Evolutionary conservation across 2,113 vertebrate species (phyloP), one percentile per base, ranked within the genome.

Genomic region (Phyllopteryx taeniolatus): DNA sequence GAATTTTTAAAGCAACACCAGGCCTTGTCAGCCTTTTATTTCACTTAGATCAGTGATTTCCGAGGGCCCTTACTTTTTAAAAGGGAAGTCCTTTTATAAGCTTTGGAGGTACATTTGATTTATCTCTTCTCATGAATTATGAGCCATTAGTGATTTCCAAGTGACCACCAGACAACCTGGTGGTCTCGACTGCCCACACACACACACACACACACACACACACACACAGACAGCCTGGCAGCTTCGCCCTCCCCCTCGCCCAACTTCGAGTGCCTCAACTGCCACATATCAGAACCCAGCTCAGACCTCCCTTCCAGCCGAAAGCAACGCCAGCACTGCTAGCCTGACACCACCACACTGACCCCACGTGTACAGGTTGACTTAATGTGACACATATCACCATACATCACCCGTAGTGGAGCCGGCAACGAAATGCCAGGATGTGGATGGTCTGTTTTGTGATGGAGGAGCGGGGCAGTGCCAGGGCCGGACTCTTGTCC

Each of bases 361-460:
- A 35, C 59, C 85, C 75, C 78, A 82, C 86, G 71, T 76, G 85
- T 56, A 83, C 86, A 89, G 81, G 88, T 86, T 87, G 87, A 87
- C 79, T 80, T 86, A 87, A 86, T 83, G 83, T 87, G 85, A 88
- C 83, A 91, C 90, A 91, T 90, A 93, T 93, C 91, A 90, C 79
- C 87, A 79, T 85, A 81, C 85, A 60, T 84, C 80, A 85, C 83
- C n/a, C 2, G 42, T 19, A 63, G 78, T 56, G 53, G 83, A 67
- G 79, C 33, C 66, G 86, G 84, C 79, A 83, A 73, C 80, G 81
- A 83, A 79, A 67, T 8, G 83, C 78, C 68, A 33, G 81, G 82
- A 75, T 70, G 14, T 17, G 22, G 27, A 62, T 70, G 62, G 76
- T 67, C 63, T 74, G 77, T 78, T 77, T 74, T 78, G 80, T 80